Conservation (phyloP, 2,888 invertebrate genomes). For the Drepanosiphum platanoidis region DNA sequence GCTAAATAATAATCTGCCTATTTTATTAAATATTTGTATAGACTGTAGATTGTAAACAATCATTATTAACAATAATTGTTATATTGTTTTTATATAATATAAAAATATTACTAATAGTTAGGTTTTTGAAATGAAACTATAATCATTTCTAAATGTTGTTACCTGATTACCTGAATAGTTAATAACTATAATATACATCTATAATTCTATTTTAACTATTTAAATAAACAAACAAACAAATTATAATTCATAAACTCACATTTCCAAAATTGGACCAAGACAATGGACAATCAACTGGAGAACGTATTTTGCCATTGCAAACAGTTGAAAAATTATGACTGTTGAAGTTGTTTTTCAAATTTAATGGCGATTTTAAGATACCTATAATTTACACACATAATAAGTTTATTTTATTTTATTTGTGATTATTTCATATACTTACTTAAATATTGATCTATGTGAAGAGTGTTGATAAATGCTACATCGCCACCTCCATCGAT, state of each 20-base stretch:
- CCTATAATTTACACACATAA: background rate
- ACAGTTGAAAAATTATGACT: conserved; percentile 40
- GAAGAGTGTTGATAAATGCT: conserved; percentile 77
- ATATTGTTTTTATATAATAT: too few species aligned
- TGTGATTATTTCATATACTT: conserved; percentile 64
- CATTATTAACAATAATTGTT: too few species aligned
- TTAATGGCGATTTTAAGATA: conserved; percentile 50
- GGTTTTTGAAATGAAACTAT: too few species aligned
- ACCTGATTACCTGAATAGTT: too few species aligned
- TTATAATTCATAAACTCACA: conserved; percentile 27
- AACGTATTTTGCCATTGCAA: conserved; percentile 18
- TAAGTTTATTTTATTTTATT: background rate
- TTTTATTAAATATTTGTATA: too few species aligned
- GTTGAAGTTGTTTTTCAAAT: conserved; percentile 33
- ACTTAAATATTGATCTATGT: conserved; percentile 74
- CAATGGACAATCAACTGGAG: conserved; percentile 44
- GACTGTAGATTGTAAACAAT: too few species aligned
- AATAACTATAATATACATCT: too few species aligned
- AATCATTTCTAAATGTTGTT: too few species aligned
- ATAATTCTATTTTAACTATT: too few species aligned
- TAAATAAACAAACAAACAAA: too few species aligned
- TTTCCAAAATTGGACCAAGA: conserved; percentile 55
- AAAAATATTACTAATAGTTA: too few species aligned
- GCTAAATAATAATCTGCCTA: too few species aligned
- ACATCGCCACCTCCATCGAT: conserved; percentile 78